Conservation (phyloP, 1,140 invertebrate species). For the Protaetia brevitarsis region DNA sequence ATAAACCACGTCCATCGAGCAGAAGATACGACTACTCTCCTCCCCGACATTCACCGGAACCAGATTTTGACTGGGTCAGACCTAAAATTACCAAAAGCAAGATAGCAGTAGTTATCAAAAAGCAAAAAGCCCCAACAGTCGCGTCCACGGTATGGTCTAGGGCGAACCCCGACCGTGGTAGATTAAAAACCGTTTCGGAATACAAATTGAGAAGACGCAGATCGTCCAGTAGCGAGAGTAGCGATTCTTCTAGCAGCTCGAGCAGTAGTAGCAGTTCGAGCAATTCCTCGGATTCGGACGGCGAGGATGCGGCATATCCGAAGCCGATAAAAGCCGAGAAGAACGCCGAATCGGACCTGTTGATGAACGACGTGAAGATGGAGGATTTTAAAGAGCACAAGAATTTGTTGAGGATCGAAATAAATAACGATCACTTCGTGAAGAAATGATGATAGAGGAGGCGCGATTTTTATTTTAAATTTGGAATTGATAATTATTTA, state of each 20-base stretch:
- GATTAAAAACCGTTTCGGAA: constrained; percentile 24
- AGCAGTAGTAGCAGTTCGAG: neutral
- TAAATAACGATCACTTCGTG: constrained; percentile 41
- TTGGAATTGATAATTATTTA: too few species aligned
- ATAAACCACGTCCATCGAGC: neutral
- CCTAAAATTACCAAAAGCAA: constrained; percentile 44
- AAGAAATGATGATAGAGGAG: constrained; percentile 27
- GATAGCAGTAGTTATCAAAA: constrained; percentile 45
- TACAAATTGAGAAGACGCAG: constrained; percentile 15
- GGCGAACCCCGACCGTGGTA: constrained; percentile 11
- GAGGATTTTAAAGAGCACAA: constrained; percentile 31
- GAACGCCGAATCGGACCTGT: constrained; percentile 22
- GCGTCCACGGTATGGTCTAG: constrained; percentile 47
- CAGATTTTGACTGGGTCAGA: constrained; percentile 29
- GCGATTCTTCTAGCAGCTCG: neutral
- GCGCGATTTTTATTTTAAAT: too few species aligned
- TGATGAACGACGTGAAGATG: neutral
- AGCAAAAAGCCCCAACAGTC: constrained; percentile 44
- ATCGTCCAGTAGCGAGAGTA: constrained; percentile 20
- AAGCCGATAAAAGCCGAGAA: constrained; percentile 23
- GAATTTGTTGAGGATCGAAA: constrained; percentile 44
- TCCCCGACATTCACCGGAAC: constrained; percentile 17
- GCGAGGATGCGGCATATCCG: neutral
- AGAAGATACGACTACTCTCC: neutral
- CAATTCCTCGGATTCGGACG: constrained; percentile 5